phyloP scores from a whole-genome alignment of 2,888 invertebrate genomes.

The Sisyra terminalis region DNA sequence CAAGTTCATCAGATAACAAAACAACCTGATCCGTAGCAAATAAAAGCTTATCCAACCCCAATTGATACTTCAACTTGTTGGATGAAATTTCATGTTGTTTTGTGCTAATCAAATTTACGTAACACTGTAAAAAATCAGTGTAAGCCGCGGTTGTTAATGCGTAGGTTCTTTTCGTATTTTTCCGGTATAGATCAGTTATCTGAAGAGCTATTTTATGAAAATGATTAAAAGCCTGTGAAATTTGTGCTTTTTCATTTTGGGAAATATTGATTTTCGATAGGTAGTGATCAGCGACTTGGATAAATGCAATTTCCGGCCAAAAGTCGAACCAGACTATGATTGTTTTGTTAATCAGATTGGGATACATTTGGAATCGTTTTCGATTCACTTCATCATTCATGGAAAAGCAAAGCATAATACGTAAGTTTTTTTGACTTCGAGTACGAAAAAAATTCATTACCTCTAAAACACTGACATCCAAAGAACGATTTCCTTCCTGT shows the following conservation, averaged over 20 bases:
- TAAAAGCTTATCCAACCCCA: conserved; percentile 51
- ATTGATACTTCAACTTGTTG: conserved; percentile 59
- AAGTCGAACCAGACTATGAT: conserved; percentile 82
- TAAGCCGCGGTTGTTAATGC: conserved; percentile 79
- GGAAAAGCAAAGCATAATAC: conserved; percentile 70
- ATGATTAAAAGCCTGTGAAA: conserved; percentile 66
- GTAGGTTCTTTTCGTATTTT: conserved; percentile 48
- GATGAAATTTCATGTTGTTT: conserved; percentile 59
- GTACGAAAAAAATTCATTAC: conserved; percentile 59
- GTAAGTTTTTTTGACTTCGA: conserved; percentile 62
- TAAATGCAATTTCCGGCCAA: conserved; percentile 79
- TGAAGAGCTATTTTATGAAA: conserved; percentile 67
- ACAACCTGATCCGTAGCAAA: conserved; percentile 62
- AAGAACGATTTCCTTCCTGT: conserved; percentile 58
- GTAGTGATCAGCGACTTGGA: conserved; percentile 61
- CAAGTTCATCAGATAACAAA: conserved; percentile 59
- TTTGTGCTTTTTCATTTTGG: conserved; percentile 42
- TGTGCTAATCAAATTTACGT: conserved; percentile 48
- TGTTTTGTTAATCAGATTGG: conserved; percentile 74
- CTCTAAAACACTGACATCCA: conserved; percentile 65
- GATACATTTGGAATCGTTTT: conserved; percentile 57
- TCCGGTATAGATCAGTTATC: conserved; percentile 43
- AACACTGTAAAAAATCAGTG: conserved; percentile 62
- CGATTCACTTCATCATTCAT: conserved; percentile 72
- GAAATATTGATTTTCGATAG: conserved; percentile 57